Percentiles rank a stretch among this genome's conserved stretches.
These are phyloP conservation scores for Azemiops feae DNA, from an alignment of 2,113 vertebrate species.

Conservation along the genomic window DNA sequence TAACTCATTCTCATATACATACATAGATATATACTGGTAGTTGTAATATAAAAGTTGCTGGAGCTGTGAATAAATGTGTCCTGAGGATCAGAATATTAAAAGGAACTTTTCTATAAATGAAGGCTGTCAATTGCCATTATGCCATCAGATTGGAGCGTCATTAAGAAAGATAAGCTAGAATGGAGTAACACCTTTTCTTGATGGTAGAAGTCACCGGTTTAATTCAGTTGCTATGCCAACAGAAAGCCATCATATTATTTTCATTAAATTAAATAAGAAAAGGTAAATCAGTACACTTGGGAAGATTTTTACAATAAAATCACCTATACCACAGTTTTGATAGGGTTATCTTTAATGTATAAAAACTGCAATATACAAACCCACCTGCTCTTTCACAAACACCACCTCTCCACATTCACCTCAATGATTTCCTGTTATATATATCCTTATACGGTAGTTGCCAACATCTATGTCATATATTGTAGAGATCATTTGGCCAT, in stretches of 20 bases:
- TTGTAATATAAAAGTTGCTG: not conserved
- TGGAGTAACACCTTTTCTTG: not conserved
- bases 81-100: not conserved
- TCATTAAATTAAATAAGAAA: not conserved
- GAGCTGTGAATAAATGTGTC: not conserved
- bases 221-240: not conserved
- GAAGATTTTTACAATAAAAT: not conserved
- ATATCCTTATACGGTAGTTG: not conserved
- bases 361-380: not conserved
- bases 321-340: not conserved
- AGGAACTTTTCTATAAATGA: not conserved
- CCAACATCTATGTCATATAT: not conserved
- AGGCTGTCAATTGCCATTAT: not conserved
- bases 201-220: not conserved
- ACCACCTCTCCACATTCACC: not conserved
- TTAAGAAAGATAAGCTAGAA: not conserved
- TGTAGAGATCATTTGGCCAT: not conserved
- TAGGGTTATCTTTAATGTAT: not conserved
- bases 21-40: not conserved
- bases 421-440: not conserved
- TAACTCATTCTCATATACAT: not conserved
- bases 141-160: not conserved
- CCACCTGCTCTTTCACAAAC: not conserved
- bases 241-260: not conserved
- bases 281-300: not conserved